Conservation (phyloP, 1,140 invertebrate genomes). For the Euura saliciscinereae region DNA sequence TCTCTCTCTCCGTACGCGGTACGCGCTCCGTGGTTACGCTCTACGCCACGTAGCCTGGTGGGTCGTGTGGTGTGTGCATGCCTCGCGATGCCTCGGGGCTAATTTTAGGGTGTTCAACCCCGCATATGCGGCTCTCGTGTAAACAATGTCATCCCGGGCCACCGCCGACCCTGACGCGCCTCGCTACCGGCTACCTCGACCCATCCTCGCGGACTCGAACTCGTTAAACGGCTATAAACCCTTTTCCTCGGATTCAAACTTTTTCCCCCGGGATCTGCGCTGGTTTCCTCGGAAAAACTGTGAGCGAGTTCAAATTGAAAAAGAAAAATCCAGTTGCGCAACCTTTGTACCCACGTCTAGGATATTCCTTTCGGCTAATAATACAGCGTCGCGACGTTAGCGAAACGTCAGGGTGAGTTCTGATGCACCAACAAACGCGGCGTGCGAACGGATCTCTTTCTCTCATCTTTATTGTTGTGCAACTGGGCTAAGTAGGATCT, state of each 20-base stretch:
- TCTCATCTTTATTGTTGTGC: no score
- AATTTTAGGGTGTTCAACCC: constrained; percentile 61
- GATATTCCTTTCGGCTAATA: no score
- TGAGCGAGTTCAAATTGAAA: neutral
- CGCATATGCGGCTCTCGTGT: constrained; percentile 15
- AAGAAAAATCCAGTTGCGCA: neutral
- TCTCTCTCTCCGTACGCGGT: constrained; percentile 29
- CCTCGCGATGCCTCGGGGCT: constrained; percentile 39
- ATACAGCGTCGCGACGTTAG: no score
- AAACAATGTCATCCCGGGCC: neutral
- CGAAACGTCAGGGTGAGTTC: no score
- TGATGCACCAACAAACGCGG: no score
- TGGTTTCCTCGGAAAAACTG: no score
- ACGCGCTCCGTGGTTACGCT: constrained; percentile 1
- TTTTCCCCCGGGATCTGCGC: no score
- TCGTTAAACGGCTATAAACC: neutral
- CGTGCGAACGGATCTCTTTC: no score
- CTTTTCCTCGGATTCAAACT: no score
- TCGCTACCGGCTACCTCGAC: neutral
- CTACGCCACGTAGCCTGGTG: neutral
- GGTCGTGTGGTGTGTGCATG: constrained; percentile 33
- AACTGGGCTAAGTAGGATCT: no score
- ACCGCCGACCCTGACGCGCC: neutral
- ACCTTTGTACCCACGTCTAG: no score
- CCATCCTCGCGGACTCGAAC: neutral